phyloP scores from a whole-genome alignment of 2,888 invertebrate species.

The Agriotes lineatus region DNA sequence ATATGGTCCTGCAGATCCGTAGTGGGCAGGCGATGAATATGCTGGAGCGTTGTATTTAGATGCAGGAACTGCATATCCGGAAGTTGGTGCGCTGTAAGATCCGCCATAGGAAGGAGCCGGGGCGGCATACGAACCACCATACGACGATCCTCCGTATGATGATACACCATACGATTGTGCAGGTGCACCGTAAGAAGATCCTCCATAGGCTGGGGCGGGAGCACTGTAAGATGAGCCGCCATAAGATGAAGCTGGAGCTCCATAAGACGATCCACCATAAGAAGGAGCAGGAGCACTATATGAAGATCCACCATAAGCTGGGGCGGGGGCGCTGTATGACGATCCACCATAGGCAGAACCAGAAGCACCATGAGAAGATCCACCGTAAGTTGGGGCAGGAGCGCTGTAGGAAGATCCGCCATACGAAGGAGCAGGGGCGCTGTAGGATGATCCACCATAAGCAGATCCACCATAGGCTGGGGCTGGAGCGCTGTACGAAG shows the following conservation, averaged over 20 bases:
- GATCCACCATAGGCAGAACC: constrained; percentile 33
- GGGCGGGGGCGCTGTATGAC: no score
- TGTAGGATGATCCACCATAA: constrained; percentile 31
- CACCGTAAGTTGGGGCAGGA: constrained; percentile 31
- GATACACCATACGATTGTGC: constrained; percentile 30
- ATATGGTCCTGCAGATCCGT: constrained; percentile 50
- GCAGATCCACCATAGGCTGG: constrained; percentile 41
- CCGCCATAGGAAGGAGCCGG: constrained; percentile 20
- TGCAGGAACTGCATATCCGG: constrained; percentile 43
- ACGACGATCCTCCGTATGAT: constrained; percentile 35
- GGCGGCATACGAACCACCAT: constrained; percentile 23
- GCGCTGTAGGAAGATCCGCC: constrained; percentile 24
- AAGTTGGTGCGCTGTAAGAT: not conserved
- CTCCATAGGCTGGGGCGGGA: constrained; percentile 33
- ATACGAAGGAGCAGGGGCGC: constrained; percentile 18
- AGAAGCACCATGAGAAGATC: constrained; percentile 26
- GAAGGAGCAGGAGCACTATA: constrained; percentile 21
- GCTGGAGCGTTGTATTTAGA: constrained; percentile 49
- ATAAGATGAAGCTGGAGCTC: constrained; percentile 33
- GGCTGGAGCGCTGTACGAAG: constrained; percentile 39
- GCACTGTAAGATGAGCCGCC: constrained; percentile 39
- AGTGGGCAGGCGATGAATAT: constrained; percentile 36
- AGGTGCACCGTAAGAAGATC: constrained; percentile 38
- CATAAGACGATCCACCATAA: constrained; percentile 31
- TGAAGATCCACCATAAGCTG: constrained; percentile 1